Conservation (phyloP, 2,888 invertebrate genomes). For the Malthinus flaveolus region DNA sequence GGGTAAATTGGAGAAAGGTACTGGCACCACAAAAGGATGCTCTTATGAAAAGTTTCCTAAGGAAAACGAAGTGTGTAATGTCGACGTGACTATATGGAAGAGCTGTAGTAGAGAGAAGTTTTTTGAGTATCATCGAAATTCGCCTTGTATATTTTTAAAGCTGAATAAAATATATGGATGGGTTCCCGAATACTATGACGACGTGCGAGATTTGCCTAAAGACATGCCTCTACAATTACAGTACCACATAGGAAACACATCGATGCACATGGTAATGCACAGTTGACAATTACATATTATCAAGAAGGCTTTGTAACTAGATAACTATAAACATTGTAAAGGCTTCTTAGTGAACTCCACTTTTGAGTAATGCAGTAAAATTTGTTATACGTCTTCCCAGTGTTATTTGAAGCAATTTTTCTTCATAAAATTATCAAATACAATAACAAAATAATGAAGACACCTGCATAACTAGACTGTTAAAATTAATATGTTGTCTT, state of each 20-base stretch:
- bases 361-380: too few species aligned
- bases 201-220: slow-evolving; percentile 67
- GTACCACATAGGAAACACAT: slow-evolving; percentile 60
- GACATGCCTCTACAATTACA: slow-evolving; percentile 76
- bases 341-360: too few species aligned
- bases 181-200: slow-evolving; percentile 82
- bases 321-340: too few species aligned
- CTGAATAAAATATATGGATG: slow-evolving; percentile 94
- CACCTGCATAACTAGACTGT: not conserved
- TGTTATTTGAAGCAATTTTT: too few species aligned
- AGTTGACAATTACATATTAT: too few species aligned
- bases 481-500: not conserved
- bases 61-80: slow-evolving; percentile 79
- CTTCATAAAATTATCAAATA: too few species aligned
- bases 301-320: too few species aligned
- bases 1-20: slow-evolving; percentile 52
- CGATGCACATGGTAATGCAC: slow-evolving; percentile 17
- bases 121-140: slow-evolving; percentile 89
- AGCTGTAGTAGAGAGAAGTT: slow-evolving; percentile 82
- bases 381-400: too few species aligned
- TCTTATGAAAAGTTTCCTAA: slow-evolving; percentile 47
- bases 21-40: slow-evolving; percentile 50
- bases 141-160: slow-evolving; percentile 94
- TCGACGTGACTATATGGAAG: slow-evolving; percentile 79
- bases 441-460: too few species aligned